Evolutionary conservation across 2,797 vertebrate genomes (phyloP).

Genomic region (Micropoecilia bifurca): DNA sequence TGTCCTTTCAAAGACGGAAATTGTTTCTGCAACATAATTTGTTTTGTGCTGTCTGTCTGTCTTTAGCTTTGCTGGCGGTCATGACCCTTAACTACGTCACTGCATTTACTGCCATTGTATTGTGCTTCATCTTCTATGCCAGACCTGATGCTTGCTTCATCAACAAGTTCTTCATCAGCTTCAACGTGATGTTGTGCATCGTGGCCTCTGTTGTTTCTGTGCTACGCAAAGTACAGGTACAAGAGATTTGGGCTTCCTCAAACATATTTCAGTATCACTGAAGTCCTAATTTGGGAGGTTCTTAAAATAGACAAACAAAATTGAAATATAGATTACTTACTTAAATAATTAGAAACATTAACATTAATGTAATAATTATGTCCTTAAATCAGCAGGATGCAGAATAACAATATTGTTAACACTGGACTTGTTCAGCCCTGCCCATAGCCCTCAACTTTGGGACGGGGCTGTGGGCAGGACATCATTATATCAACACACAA

Average conservation of each 20-base stretch:
- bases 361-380: no score
- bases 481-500: no score
- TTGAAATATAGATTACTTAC: background rate
- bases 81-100: constrained; percentile 84
- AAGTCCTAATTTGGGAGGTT: background rate
- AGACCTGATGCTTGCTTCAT: constrained; percentile 84
- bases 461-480: no score
- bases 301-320: background rate
- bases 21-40: background rate
- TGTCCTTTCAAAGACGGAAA: background rate
- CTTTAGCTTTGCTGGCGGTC: constrained; percentile 83
- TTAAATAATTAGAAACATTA: no score
- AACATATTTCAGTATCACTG: background rate
- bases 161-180: constrained; percentile 93
- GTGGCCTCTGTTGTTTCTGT: constrained; percentile 86
- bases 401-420: no score
- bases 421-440: no score
- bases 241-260: background rate
- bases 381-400: no score
- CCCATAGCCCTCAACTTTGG: no score
- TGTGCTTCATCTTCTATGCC: constrained; percentile 88
- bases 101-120: constrained; percentile 74
- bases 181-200: constrained; percentile 88
- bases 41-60: constrained; percentile 15
- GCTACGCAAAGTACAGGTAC: constrained; percentile 90